Evolutionary conservation across 2,888 invertebrate genomes (phyloP).

Genomic region (Plusia festucae): DNA sequence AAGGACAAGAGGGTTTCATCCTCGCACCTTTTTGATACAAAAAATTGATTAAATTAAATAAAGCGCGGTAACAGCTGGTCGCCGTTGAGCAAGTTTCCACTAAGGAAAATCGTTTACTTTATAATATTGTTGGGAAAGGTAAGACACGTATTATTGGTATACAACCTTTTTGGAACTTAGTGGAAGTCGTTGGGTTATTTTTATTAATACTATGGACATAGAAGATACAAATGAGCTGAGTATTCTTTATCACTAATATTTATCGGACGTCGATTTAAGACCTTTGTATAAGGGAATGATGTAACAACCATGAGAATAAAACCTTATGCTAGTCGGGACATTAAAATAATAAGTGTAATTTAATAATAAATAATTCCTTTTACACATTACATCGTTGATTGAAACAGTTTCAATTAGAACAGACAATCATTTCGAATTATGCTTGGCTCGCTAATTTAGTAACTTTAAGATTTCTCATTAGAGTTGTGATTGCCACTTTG

Average conservation of each 20-base stretch:
- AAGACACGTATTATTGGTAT: slow-evolving; percentile 38
- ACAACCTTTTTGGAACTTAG: slow-evolving; percentile 15
- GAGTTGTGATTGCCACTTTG: too few relatives aligned
- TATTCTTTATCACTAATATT: neutral
- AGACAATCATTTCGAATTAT: too few relatives aligned
- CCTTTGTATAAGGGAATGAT: neutral
- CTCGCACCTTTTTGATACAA: slow-evolving; percentile 18
- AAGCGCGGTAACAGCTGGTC: slow-evolving; percentile 41
- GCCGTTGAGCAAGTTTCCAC: slow-evolving; percentile 40
- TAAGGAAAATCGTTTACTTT: slow-evolving; percentile 27
- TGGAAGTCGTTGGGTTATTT: too few relatives aligned
- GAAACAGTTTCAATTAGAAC: neutral
- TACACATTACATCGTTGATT: neutral
- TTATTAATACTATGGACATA: too few relatives aligned
- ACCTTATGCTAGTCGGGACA: neutral
- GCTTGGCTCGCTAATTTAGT: too few relatives aligned
- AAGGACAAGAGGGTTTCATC: slow-evolving; percentile 24
- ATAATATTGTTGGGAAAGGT: slow-evolving; percentile 33
- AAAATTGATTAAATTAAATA: slow-evolving; percentile 51
- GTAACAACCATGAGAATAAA: neutral
- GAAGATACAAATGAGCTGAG: too few relatives aligned
- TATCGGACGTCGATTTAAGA: neutral
- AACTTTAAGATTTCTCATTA: too few relatives aligned
- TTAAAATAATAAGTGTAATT: neutral
- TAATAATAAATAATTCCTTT: neutral